Evolutionary conservation across 1,140 invertebrate genomes (phyloP), one percentile per base, ranked within the genome.

Genomic region (Chironomus striatipennis): DNA sequence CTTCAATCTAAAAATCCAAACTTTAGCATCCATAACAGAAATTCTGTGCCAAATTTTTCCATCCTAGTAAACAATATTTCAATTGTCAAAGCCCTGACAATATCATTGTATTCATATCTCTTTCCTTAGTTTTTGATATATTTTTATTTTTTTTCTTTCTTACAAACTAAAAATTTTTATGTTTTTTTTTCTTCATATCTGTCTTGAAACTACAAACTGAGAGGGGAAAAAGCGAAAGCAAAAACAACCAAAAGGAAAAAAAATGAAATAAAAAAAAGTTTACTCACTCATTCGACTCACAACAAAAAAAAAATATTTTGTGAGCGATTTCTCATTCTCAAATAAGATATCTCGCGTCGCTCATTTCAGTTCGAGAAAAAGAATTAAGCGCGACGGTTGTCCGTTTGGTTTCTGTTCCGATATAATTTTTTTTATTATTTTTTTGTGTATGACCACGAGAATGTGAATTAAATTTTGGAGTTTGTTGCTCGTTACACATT

Each of bases 351-450:
- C 65, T 70, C 65, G 17, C 65, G 65, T 20, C 20, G 65, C 20
- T 20, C 65, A 21, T 18, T 21, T 70, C 18, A 70, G 65, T 70
- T 18, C 65, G 65, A 70, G 65, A 70, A 70, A 70, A 70, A 70
- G 65, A 70, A 20, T 70, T 70, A 70, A 70, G 65, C 65, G 20
- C 65, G 65, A 70, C 65, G 65, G 65, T 70, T 12, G 65, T 70
- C 47, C 12, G 47, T 57, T 57, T 57, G 47, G 24, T 57, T 47
- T 57, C 47, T 57, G 47, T 57, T 57, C 47, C 12, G 47, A 57
- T n/a, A 57, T n/a, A 1, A 15, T 57, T 12, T 57, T 57, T 15
- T 57, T 57, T 47, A 47, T 47, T 6, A 43, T 7, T 43, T 43
- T 43, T 47, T 5, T 57, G 12, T 57, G 15, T n/a, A n/a, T 57